Evolutionary conservation across 53 echinoderm and acorn worm species (phyloP), one percentile per base, ranked within the genome.

Genomic region (Arbacia lixula): DNA sequence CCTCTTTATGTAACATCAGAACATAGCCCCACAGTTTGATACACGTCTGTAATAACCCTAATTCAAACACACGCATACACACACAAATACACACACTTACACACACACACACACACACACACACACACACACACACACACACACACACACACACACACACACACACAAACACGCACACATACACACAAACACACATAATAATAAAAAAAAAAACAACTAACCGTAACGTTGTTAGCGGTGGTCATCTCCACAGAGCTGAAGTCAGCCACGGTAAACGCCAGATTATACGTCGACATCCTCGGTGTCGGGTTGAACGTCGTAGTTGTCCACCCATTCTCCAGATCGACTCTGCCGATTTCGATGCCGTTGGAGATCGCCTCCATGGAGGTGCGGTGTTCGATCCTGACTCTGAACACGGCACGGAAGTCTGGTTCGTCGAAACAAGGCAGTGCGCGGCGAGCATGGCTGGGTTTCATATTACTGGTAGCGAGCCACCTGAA

Each of bases 391-490:
- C 83, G 86, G 77, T 95, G 96, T 28, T 86, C 88, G 51, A 95
- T 93, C 36, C 72, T 81, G 11, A 82, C 80, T 58, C 93, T 91
- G 68, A 95, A 95, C 35, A 75, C 83, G 26, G 96, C 84, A 36
- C 87, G 84, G 76, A 95, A 90, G 25, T 81, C 91, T 1, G 96
- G 96, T 71, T 95, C 96, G 65, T 95, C 96, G 34, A 88, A 95
- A 32, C 96, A 95, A 0, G 96, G 96, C 72, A 95, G 87, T 1
- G 96, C 96, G n/a, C 90, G 68, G 17, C 96, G 67, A 16, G 96
- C 96, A 37, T 93, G 91, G 32, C 93, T 95, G 3, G 96, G 68
- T 43, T 95, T 93, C 91, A 95, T 93, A 85, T 95, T 93, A 29
- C 91, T 89, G 0, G 96, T 95, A 14, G 96, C 96, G 35, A 89